Conservation (phyloP, 2,888 invertebrate genomes). For the Ophonus ardosiacus region DNA sequence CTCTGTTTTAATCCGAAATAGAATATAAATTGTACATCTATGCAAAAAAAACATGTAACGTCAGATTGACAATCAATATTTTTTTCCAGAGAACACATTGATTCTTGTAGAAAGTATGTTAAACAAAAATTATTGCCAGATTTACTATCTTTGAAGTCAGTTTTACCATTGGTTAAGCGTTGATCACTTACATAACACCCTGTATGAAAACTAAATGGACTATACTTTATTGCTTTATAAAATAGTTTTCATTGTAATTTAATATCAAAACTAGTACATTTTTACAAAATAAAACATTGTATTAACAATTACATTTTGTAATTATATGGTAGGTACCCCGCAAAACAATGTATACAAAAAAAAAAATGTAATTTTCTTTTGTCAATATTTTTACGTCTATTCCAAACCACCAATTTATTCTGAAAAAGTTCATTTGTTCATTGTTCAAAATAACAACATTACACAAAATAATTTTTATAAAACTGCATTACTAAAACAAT, state of each 20-base stretch:
- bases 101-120: no score
- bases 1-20: no score
- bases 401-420: neutral
- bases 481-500: conserved; percentile 3
- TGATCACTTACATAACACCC: no score
- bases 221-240: no score
- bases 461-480: neutral
- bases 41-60: no score
- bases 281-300: neutral
- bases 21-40: no score
- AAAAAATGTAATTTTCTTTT: neutral
- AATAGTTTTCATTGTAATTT: neutral
- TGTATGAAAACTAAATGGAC: no score
- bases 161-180: no score
- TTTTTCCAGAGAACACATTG: no score
- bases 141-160: no score
- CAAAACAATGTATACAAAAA: neutral
- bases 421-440: neutral
- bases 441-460: neutral
- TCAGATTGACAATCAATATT: no score
- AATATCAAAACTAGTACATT: neutral
- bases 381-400: neutral
- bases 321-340: neutral
- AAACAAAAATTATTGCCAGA: no score
- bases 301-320: neutral